phyloP scores from a whole-genome alignment of 2,797 vertebrate genomes.

The Leptodactylus fallax region DNA sequence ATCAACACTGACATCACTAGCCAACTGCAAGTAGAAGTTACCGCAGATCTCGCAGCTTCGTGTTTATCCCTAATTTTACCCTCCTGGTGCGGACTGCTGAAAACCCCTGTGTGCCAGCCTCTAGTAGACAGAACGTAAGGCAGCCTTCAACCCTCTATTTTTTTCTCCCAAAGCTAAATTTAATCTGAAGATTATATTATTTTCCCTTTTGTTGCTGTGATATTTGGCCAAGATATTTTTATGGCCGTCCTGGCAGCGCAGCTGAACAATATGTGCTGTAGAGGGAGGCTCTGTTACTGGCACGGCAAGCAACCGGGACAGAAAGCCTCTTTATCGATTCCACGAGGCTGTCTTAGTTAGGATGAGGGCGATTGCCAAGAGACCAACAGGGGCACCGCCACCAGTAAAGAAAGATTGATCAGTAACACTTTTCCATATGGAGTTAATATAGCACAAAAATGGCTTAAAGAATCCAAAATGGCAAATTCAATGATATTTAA shows the following conservation, averaged over 20 bases:
- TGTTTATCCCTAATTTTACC: slow-evolving; percentile 33
- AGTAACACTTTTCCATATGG: background rate
- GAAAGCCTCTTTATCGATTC: slow-evolving; percentile 58
- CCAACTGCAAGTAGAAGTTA: slow-evolving; percentile 21
- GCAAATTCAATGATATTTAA: background rate
- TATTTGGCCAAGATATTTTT: slow-evolving; percentile 63
- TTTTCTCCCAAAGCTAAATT: slow-evolving; percentile 49
- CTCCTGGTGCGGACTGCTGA: slow-evolving; percentile 26
- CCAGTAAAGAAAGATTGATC: background rate
- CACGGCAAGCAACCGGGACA: slow-evolving; percentile 52
- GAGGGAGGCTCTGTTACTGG: slow-evolving; percentile 62
- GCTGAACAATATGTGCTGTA: slow-evolving; percentile 63
- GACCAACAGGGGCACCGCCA: slow-evolving; percentile 27
- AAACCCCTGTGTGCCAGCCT: slow-evolving; percentile 34
- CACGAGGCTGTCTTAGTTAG: slow-evolving; percentile 55
- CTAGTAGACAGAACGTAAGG: slow-evolving; percentile 40
- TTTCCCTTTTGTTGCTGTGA: slow-evolving; percentile 61
- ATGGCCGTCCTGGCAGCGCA: slow-evolving; percentile 54
- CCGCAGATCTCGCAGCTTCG: background rate
- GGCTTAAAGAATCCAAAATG: background rate
- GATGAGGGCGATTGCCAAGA: slow-evolving; percentile 32
- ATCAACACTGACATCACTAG: slow-evolving; percentile 15
- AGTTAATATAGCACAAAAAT: too few relatives aligned
- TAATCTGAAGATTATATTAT: slow-evolving; percentile 60
- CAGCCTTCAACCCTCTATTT: background rate